Evolutionary conservation across 1,140 invertebrate species (phyloP), one percentile per base, ranked within the genome.

Genomic region (Apis laboriosa): DNA sequence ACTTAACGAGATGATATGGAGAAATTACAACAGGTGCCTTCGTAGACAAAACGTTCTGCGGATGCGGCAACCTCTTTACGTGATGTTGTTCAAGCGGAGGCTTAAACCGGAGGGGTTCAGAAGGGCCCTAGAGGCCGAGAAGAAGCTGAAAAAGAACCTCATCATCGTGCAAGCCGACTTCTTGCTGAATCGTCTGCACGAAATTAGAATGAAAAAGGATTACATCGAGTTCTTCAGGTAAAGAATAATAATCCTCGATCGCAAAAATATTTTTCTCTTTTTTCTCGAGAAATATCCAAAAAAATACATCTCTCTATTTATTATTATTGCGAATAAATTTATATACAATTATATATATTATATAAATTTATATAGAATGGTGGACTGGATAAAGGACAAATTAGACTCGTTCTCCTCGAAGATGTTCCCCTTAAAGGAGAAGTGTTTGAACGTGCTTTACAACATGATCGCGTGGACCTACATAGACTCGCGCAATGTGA

Each of bases 401-500:
- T 91, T 93, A n/a, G 92, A 92, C 28, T 80, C 86, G 1, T 90
- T 90, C 64, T 61, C 75, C 0, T 49, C 75, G 7, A 77, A 71
- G 9, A 77, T 90, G 74, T 92, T 93, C 43, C 92, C 92, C 0
- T 24, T 88, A 34, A 91, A 89, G 19, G 53, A 88, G 63, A 83
- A 80, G n/a, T 93, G 87, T 64, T 43, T 93, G 4, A 24, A 90
- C 9, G 79, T 72, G 9, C 11, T 93, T 0, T 93, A 92, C 80
- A 86, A 88, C 43, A 92, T 90, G 86, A 82, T 90, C 28, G 90
- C 89, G 9, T 88, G 83, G 67, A 76, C 83, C 0, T 93, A 93
- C 71, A 78, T 92, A 19, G 91, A 93, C 51, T 79, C 90, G 7
- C 86, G 92, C 1, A 86, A 93, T 68, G 77, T 93, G 53, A 85